A percentile compares a stretch with the other conserved stretches of the same genome.
These are phyloP conservation scores for Holacanthus passer DNA, from an alignment of 2,113 vertebrate species.

Conservation along the genomic window DNA sequence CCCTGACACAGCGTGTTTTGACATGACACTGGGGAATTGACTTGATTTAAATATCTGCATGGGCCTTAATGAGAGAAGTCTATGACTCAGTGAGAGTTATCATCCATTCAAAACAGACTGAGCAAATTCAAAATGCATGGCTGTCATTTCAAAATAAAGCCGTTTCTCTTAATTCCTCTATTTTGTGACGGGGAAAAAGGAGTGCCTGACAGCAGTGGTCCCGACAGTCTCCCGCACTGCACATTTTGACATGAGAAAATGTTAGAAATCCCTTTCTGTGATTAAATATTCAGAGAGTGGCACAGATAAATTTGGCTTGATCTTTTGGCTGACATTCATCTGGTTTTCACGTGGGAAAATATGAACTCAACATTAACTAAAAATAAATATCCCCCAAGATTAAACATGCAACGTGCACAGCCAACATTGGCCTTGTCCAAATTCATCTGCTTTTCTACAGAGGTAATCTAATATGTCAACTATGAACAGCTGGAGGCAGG, in stretches of 20 bases:
- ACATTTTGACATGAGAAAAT: slow-evolving; percentile 21
- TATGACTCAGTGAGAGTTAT: slow-evolving; percentile 12
- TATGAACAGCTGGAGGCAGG: slow-evolving; percentile 66
- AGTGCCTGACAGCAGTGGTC: slow-evolving; percentile 14
- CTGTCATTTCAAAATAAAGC: slow-evolving; percentile 35
- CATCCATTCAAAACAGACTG: neutral
- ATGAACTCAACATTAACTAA: slow-evolving; percentile 35
- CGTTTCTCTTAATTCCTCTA: slow-evolving; percentile 15
- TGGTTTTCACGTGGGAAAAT: slow-evolving; percentile 49
- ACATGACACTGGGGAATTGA: slow-evolving; percentile 65
- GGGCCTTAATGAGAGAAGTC: slow-evolving; percentile 51
- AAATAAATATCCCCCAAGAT: slow-evolving; percentile 52
- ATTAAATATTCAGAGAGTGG: slow-evolving; percentile 17
- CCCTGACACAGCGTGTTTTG: slow-evolving; percentile 66
- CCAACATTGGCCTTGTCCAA: slow-evolving; percentile 35
- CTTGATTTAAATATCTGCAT: slow-evolving; percentile 62
- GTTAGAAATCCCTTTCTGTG: slow-evolving; percentile 28
- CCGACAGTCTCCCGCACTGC: neutral
- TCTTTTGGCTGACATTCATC: slow-evolving; percentile 32
- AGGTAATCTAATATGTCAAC: slow-evolving; percentile 63
- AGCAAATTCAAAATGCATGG: slow-evolving; percentile 24
- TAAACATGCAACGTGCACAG: slow-evolving; percentile 42
- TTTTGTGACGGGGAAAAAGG: slow-evolving; percentile 10
- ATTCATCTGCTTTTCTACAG: slow-evolving; percentile 65
- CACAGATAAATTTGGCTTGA: slow-evolving; percentile 14